Evolutionary conservation across 2,113 vertebrate genomes (phyloP), one percentile per base, ranked within the genome.

Genomic region (Crocuta crocuta): DNA sequence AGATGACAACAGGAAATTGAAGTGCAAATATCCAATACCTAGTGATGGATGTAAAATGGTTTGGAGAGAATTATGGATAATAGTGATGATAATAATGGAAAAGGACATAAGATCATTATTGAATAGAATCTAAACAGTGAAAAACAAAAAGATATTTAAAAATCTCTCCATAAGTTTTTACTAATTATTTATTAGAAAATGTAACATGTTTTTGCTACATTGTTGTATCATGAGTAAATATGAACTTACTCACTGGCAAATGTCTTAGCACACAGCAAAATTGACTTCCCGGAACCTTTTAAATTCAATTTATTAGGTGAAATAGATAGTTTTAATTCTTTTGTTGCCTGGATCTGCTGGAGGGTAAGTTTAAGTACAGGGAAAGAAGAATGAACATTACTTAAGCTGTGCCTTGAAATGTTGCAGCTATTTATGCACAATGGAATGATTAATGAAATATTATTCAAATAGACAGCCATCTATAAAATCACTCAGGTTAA

Each of bases 231-330:
- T 94, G 12, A 85, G 45, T 58, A 89, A 93, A 80, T 63, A 91
- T 31, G 26, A 43, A 71, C 45, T 93, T 78, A 68, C 66, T 39
- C 48, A 95, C 21, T 89, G 50, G 61, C 88, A 84, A 81, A 73
- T 73, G 7, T 78, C 28, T 76, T 71, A 65, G 6, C 71, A 88
- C 12, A 63, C 4, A 92, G 53, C 24, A 94, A 96, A 87, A 43
- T 35, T 17, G 58, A 95, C 53, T 90, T 45, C 2, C 15, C 31
- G 1, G 19, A 26, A 35, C 53, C 21, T 78, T 94, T 68, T 45
- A 31, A 90, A 94, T 74, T 83, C 48, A 81, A 85, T 88, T 31
- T 61, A 35, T 88, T 80, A 96, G 13, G 21, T 91, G 61, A 97
- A 92, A 39, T 82, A 63, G 28, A 87, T 82, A 55, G 31, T 28